Conservation (phyloP, 2,888 invertebrate genomes). For the Drosophila tanythrix region DNA sequence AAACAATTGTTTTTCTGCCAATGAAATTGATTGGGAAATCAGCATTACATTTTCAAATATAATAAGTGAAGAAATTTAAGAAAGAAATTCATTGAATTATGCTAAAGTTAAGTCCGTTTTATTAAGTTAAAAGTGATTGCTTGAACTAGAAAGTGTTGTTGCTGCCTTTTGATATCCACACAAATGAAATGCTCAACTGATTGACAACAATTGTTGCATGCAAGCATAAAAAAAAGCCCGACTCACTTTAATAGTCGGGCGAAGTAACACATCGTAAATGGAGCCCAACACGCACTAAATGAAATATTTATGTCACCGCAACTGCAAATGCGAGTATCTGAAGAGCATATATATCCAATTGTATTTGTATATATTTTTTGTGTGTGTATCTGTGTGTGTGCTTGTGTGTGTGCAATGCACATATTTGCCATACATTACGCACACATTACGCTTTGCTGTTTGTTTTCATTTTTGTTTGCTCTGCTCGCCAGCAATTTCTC, state of each 20-base stretch:
- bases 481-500: conserved; percentile 34
- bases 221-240: conserved; percentile 16
- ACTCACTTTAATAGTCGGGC: conserved; percentile 45
- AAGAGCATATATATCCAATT: conserved; percentile 1
- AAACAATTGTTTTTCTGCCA: background rate
- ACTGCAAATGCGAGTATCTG: conserved; percentile 27
- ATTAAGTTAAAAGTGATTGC: background rate
- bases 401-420: conserved; percentile 49
- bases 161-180: background rate
- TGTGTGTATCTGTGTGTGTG: conserved; percentile 11
- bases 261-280: conserved; percentile 74
- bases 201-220: conserved; percentile 41
- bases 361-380: background rate
- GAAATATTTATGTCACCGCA: conserved; percentile 71
- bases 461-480: conserved; percentile 42
- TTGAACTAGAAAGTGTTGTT: background rate
- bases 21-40: background rate
- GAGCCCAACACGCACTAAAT: conserved; percentile 73
- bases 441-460: conserved; percentile 71
- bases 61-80: background rate
- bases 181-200: conserved; percentile 29
- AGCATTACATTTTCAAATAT: background rate
- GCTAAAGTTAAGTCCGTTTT: background rate
- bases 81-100: background rate
- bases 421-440: conserved; percentile 78